Conservation (phyloP, 2,113 vertebrate genomes). For the Phocoena sinus region DNA sequence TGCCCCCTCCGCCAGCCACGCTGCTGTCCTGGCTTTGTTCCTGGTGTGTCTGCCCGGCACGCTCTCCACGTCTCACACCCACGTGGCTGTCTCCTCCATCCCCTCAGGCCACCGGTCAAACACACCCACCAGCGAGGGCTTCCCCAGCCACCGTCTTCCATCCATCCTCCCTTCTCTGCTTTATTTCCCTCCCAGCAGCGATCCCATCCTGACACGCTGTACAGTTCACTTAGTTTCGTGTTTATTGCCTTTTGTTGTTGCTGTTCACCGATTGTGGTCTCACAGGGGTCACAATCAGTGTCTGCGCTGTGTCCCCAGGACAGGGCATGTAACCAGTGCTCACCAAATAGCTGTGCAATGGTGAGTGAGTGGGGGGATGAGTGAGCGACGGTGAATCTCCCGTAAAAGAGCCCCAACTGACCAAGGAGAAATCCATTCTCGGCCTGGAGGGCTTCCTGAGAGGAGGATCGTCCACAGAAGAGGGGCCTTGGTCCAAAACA, state of each 20-base stretch:
- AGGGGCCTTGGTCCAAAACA: neutral
- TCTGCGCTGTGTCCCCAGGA: neutral
- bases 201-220: fast-evolving
- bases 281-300: neutral
- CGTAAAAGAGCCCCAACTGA: neutral
- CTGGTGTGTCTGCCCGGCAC: fast-evolving
- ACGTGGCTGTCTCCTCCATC: neutral
- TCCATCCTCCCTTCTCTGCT: fast-evolving
- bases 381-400: fast-evolving
- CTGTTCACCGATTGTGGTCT: neutral
- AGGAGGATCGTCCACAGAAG: fast-evolving
- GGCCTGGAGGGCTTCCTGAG: neutral
- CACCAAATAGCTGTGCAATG: neutral
- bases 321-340: fast-evolving
- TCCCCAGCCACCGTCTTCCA: too few species aligned
- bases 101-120: too few species aligned
- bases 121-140: neutral
- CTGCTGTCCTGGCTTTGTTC: neutral
- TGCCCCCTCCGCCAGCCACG: too few species aligned
- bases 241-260: neutral
- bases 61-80: fast-evolving
- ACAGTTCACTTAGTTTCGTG: neutral
- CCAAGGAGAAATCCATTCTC: neutral
- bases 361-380: fast-evolving
- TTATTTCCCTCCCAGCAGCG: too few species aligned